Conservation (phyloP, 2,888 invertebrate genomes). For the Sinopyrophorus schimmeli region DNA sequence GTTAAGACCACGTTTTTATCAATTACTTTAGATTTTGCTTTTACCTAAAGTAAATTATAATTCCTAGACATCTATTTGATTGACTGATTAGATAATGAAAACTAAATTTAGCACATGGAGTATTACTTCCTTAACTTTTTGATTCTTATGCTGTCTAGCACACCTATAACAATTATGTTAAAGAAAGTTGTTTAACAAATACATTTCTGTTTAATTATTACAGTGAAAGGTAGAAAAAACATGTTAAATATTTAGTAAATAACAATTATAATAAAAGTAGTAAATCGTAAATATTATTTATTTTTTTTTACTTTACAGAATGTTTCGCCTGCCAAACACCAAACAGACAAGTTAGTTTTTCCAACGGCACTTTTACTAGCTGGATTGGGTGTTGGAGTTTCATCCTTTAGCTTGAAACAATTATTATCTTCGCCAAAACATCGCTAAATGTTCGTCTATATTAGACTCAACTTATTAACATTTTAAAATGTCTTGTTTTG, state of each 20-base stretch:
- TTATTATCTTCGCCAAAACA: slow-evolving; percentile 36
- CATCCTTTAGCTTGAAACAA: slow-evolving; percentile 52
- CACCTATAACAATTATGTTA: background rate
- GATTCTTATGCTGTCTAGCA: background rate
- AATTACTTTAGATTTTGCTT: background rate
- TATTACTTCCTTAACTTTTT: background rate
- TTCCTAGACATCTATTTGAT: too few species aligned
- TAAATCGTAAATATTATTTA: background rate
- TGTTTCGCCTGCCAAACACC: slow-evolving; percentile 36
- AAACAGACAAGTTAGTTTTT: slow-evolving; percentile 47
- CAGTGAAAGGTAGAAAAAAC: background rate
- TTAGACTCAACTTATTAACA: slow-evolving; percentile 3
- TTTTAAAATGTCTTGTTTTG: background rate
- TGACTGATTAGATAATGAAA: too few species aligned
- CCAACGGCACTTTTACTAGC: slow-evolving; percentile 52
- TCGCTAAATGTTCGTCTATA: slow-evolving; percentile 23
- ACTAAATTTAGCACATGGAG: too few species aligned
- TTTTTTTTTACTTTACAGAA: slow-evolving; percentile 37
- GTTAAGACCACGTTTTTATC: slow-evolving; percentile 14
- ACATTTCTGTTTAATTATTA: background rate
- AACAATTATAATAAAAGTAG: background rate
- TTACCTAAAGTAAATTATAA: background rate
- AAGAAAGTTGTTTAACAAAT: background rate
- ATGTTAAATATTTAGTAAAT: background rate
- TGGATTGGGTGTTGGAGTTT: slow-evolving; percentile 50